Base-by-base conservation (phyloP, 2,888 invertebrate species). In the Abrostola triplasia region DNA sequence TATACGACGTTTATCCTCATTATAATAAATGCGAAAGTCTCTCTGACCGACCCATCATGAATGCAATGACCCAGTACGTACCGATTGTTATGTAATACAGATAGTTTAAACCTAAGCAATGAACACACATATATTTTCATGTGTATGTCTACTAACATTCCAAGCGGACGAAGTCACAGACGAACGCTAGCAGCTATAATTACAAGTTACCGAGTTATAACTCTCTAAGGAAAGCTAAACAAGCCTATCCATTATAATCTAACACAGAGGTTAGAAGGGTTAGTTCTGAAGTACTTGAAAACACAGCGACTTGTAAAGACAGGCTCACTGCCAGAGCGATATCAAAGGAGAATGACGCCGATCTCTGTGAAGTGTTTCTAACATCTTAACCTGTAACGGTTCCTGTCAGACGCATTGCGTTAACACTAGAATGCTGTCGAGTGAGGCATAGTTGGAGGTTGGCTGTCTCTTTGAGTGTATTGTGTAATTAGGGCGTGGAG, bases 291-390 rank as follows among this genome's bases (percentile, higher is more conserved):
- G 54, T 74, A 62, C 59, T 62, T 51, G 49, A 9, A 50, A 48
- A n/a, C 41, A 58, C 50, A 11, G 37, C 55, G 49, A 64, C 51
- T 71, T 64, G 72, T 65, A 60, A 44, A 65, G 75, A 59, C 61
- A 57, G 59, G 65, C 49, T 59, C 62, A 60, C 44, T 72, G 64
- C 69, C 55, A 60, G 40, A 60, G 50, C 50, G 62, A 57, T 58
- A 74, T 73, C 73, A 76, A 73, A 76, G 73, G 73, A 58, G 48
- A 37, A 47, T 54, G 69, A 58, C 62, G 52, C 40, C 56, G 62
- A 56, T 58, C 59, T 70, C 44, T 70, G 60, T 54, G 64, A 50
- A 66, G 64, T 60, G 70, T 64, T 72, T 57, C 52, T 54, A 70
- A 59, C 73, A 58, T 76, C 76, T 76, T 70, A 70, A 64, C 61